Conservation (phyloP, 2,797 vertebrate genomes). For the Oceanodroma leucorhoa region DNA sequence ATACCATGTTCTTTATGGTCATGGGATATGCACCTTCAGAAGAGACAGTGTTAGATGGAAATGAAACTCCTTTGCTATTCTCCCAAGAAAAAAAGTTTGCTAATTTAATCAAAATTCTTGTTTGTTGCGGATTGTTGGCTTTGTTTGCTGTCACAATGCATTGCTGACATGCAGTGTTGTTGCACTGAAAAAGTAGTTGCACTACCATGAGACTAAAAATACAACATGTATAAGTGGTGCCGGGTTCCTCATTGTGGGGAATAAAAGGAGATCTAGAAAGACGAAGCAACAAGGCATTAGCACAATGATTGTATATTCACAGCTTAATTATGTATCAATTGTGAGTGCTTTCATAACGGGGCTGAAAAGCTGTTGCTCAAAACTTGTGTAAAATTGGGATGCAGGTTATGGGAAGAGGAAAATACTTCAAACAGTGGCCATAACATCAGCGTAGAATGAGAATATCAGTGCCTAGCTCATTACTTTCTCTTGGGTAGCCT, state of each 20-base stretch:
- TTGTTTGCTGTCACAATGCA: neutral
- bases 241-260: neutral
- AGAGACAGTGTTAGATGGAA: neutral
- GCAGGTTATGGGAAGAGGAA: neutral
- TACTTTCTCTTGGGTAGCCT: neutral
- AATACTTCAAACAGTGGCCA: neutral
- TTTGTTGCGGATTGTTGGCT: neutral
- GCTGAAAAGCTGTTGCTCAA: neutral
- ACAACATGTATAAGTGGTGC: neutral
- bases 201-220: neutral
- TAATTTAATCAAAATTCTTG: neutral
- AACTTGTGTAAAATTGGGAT: neutral
- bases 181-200: neutral
- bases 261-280: neutral
- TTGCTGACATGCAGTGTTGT: neutral
- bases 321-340: neutral
- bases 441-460: neutral
- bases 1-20: neutral
- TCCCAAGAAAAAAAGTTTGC: neutral
- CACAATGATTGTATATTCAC: neutral
- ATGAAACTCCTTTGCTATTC: neutral
- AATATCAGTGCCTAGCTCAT: neutral
- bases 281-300: neutral
- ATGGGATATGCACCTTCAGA: neutral
- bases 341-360: neutral